Conservation (phyloP, 2,797 vertebrate genomes). For the Gymnodraco acuticeps region DNA sequence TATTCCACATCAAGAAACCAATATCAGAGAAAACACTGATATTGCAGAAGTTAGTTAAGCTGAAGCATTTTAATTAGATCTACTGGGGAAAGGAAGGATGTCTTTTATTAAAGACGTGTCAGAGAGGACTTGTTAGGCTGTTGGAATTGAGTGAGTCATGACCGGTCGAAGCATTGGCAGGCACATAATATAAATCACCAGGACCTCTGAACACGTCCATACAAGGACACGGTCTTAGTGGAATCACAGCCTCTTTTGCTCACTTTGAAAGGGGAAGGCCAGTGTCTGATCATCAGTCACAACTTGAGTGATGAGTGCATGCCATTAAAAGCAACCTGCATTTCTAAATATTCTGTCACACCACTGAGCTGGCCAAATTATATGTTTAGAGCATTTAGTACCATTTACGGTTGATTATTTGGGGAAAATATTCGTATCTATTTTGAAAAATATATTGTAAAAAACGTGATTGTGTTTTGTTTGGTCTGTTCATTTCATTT, state of each 20-base stretch:
- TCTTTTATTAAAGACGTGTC: constrained; percentile 27
- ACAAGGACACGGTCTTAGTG: constrained; percentile 21
- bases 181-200: constrained; percentile 33
- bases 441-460: too few relatives aligned
- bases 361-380: constrained; percentile 2
- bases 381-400: background rate
- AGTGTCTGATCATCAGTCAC: constrained; percentile 30
- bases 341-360: constrained; percentile 10
- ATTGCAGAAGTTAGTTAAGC: constrained; percentile 23
- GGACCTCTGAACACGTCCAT: constrained; percentile 43
- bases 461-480: too few relatives aligned
- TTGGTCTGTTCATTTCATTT: too few relatives aligned
- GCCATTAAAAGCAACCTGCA: constrained; percentile 29
- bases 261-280: constrained; percentile 17
- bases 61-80: constrained; percentile 39
- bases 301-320: constrained; percentile 39
- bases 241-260: constrained; percentile 39
- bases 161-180: constrained; percentile 18
- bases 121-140: constrained; percentile 17
- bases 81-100: constrained; percentile 7
- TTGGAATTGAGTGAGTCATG: constrained; percentile 55
- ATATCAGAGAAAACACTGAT: background rate
- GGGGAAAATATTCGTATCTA: too few relatives aligned
- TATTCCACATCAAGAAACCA: constrained; percentile 8
- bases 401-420: too few relatives aligned